Conservation (phyloP, 2,113 vertebrate genomes). For the Naja naja region DNA sequence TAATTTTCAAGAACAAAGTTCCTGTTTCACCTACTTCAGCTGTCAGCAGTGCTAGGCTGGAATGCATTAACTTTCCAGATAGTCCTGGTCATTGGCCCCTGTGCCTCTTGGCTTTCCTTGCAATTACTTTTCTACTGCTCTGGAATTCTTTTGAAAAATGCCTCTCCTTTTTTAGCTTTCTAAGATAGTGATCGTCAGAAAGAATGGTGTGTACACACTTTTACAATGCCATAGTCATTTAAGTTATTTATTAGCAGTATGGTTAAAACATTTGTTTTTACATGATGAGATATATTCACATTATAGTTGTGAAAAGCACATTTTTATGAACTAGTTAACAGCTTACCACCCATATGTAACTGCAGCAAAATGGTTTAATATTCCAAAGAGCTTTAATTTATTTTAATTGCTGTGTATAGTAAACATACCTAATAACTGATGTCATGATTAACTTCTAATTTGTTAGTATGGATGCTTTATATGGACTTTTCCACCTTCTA, state of each 20-base stretch:
- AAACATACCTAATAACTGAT: background rate
- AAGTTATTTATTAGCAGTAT: background rate
- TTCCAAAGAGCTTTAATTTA: background rate
- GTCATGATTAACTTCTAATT: background rate
- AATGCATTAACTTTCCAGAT: slow-evolving; percentile 6
- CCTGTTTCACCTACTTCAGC: background rate
- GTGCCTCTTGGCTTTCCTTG: background rate
- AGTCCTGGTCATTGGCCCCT: background rate
- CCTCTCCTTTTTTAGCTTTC: background rate
- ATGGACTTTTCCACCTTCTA: background rate
- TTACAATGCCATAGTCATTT: background rate
- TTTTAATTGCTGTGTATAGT: background rate
- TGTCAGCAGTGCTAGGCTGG: background rate
- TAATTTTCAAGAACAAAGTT: background rate
- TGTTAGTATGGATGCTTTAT: background rate
- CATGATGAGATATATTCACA: background rate
- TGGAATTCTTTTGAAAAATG: slow-evolving; percentile 4
- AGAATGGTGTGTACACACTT: background rate
- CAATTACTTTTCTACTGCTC: background rate
- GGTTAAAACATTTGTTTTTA: background rate
- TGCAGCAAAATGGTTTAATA: background rate
- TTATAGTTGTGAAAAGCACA: background rate
- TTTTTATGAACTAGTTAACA: background rate
- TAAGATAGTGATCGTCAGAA: background rate
- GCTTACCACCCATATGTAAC: background rate